Base-by-base conservation (phyloP, 2,113 vertebrate species). In the Podilymbus podiceps region DNA sequence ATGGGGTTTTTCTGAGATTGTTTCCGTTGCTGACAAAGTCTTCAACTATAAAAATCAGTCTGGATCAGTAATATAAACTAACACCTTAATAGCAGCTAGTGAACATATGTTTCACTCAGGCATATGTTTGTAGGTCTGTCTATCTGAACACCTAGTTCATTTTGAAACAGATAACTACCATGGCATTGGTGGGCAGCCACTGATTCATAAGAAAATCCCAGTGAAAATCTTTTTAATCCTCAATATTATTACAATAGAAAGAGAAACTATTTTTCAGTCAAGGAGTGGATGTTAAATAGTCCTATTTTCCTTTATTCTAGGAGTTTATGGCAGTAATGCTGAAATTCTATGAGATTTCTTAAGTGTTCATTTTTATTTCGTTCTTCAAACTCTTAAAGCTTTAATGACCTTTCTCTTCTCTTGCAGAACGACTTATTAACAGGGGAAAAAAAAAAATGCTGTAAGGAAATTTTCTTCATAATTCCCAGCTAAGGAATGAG, bases 281-380 rank as follows among this genome's bases (percentile, higher is more conserved):
- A 44, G 27, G 31, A 90, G 17, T 1, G 3, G 31, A 56, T 5
- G 3, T 69, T 53, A 71, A 90, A 90, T 27, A 71, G 56, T 64
- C 33, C 21, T 62, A 10, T 89, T 80, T 93, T 60, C 35, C 59
- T 60, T 80, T 72, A 89, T 68, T 68, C 46, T 77, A 63, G 25
- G 16, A 76, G 16, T 80, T 76, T 69, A 53, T 56, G 55, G 58
- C 31, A 77, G 46, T 64, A 74, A 81, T 66, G 46, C 33, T 58
- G 71, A 84, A 91, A 80, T 81, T 87, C 59, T 77, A 59, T 38
- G 30, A 73, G 46, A 63, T n/a, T 77, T 30, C 44, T 85, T 62
- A 80, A 93, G 52, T 87, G 88, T 47, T 86, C 47, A 21, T 83
- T 91, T 91, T 66, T 66, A 77, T 81, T 95, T 89, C 40, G 55